Percentiles rank a stretch among this genome's conserved stretches.
Evolutionary conservation across 1,140 invertebrate species (phyloP).

Genomic region (Macrobrachium nipponense): DNA sequence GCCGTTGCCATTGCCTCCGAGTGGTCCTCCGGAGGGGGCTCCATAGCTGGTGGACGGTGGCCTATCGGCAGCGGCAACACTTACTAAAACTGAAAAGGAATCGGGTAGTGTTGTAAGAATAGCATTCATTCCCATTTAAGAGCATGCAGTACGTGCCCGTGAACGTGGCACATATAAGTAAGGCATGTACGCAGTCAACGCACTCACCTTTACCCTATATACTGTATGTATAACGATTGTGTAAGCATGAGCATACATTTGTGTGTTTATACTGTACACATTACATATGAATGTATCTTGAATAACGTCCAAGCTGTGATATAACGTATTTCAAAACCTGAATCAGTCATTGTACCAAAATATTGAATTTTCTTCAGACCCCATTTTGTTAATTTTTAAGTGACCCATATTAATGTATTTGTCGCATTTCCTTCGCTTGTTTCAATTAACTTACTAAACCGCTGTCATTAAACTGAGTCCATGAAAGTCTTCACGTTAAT

Average conservation of each 20-base stretch:
- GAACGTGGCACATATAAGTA: not conserved
- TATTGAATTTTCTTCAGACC: no score
- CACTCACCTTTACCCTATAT: no score
- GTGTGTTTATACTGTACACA: not conserved
- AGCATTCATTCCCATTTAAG: not conserved
- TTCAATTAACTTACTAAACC: no score
- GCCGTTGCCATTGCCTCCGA: not conserved
- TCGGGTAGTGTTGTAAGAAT: not conserved
- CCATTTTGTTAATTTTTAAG: no score
- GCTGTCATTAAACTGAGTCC: no score
- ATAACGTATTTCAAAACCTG: no score
- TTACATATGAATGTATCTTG: no score
- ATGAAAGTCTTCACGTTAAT: no score
- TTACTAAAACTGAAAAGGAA: not conserved
- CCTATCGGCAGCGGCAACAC: not conserved
- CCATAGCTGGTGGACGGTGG: slow-evolving; percentile 7
- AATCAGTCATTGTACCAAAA: no score
- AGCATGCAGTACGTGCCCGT: not conserved
- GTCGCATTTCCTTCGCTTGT: no score
- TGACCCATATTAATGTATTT: no score
- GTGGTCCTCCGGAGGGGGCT: not conserved
- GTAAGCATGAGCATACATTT: not conserved
- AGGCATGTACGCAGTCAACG: not conserved
- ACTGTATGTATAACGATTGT: not conserved
- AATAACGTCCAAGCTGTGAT: no score